Conservation (phyloP, 2,797 vertebrate species). For the Serranus cabrilla region DNA sequence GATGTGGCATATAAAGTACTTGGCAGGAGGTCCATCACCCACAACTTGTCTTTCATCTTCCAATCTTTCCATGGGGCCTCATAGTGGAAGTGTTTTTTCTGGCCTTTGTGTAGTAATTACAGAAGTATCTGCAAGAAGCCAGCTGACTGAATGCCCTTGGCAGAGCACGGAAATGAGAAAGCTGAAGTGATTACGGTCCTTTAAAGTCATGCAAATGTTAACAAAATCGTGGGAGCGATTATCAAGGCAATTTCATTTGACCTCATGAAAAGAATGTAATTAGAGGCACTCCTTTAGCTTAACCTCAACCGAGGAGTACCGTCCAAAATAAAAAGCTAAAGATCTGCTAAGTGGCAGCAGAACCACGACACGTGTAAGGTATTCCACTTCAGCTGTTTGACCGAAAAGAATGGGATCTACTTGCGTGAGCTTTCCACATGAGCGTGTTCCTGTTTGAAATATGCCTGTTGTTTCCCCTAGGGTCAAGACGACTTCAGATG, state of each 20-base stretch:
- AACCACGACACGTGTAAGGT: slow-evolving; percentile 11
- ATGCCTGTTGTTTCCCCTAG: slow-evolving; percentile 76
- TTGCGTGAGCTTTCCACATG: slow-evolving; percentile 48
- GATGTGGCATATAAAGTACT: slow-evolving; percentile 56
- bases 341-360: slow-evolving; percentile 14
- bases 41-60: slow-evolving; percentile 53
- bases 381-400: slow-evolving; percentile 30
- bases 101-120: slow-evolving; percentile 74
- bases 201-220: slow-evolving; percentile 75
- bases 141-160: slow-evolving; percentile 67
- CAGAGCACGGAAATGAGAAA: slow-evolving; percentile 56
- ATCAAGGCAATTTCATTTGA: slow-evolving; percentile 58
- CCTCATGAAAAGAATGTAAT: slow-evolving; percentile 51
- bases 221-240: slow-evolving; percentile 61
- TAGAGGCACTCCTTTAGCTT: slow-evolving; percentile 27
- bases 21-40: slow-evolving; percentile 60
- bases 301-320: slow-evolving; percentile 26
- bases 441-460: slow-evolving; percentile 73
- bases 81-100: slow-evolving; percentile 65
- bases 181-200: slow-evolving; percentile 64
- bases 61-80: slow-evolving; percentile 27
- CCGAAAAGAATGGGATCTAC: slow-evolving; percentile 20
- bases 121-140: slow-evolving; percentile 73
- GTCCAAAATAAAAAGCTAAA: slow-evolving; percentile 27
- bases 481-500: slow-evolving; percentile 78